Evolutionary conservation across 2,797 vertebrate genomes (phyloP), one percentile per base, ranked within the genome.

Genomic region (Anableps anableps): DNA sequence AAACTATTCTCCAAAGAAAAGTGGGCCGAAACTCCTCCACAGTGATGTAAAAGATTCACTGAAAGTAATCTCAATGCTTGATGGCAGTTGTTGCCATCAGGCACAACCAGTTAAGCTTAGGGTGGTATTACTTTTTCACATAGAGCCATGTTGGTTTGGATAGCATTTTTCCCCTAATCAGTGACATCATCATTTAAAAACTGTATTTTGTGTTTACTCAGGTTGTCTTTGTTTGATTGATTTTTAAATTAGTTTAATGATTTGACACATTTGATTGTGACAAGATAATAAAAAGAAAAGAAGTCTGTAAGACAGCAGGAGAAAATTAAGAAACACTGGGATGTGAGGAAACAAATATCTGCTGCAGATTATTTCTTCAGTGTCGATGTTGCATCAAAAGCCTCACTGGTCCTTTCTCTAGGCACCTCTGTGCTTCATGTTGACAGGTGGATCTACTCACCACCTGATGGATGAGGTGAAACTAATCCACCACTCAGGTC

Each of bases 401-500:
- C 48, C 72, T 74, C 50, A 55, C 41, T 41, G 55, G 23, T 74
- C 23, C 36, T 26, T 55, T 16, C 34, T 26, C 26, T 7, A 14
- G 50, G 72, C 5, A 0, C 26, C 48, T 38, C 26, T n/a, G 68
- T 14, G 36, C 21, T 74, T 74, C 31, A 6, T 55, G 72, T 74
- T 51, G 72, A 74, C 47, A 74, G 72, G 72, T 74, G 48, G 50
- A 74, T 55, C 34, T 17, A 29, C 68, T 45, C 26, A 3, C 34
- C 34, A 41, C 34, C 34, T 29, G 68, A 47, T 4, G 26, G 14
- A 45, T 53, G 31, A 62, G 41, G 38, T 45, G 26, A 75, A 60
- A 31, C 55, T 75, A 75, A 75, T 75, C 74, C 53, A 29, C 68
- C 68, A 71, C 68, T 45, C 11, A 71, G 41, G 41, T 45, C 13